Evolutionary conservation across 1,140 invertebrate genomes (phyloP).

Genomic region (Oreohelix idahoensis): DNA sequence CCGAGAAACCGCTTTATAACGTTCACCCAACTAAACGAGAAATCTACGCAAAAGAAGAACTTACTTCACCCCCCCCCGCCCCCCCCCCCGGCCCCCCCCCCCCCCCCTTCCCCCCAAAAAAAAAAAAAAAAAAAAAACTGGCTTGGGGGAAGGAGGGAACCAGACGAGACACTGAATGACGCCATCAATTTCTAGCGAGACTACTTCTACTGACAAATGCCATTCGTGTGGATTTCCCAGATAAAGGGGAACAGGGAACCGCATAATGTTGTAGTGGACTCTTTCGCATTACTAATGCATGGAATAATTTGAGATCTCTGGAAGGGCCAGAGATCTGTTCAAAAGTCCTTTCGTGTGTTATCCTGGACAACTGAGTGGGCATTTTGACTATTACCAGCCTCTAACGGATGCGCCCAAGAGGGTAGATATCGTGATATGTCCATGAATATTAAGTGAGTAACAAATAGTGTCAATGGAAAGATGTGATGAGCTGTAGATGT

Average conservation of each 20-base stretch:
- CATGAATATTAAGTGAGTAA: not conserved
- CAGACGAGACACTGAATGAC: no score
- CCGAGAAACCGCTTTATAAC: no score
- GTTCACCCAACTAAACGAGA: not conserved
- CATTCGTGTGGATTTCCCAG: not conserved
- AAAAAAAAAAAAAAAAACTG: no score
- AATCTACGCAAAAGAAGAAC: no score
- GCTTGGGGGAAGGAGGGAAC: no score
- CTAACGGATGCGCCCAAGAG: not conserved
- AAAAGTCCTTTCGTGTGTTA: not conserved
- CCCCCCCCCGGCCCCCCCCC: no score
- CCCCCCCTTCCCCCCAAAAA: no score
- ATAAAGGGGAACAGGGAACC: not conserved
- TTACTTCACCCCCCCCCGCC: no score
- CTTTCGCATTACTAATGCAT: slow-evolving; percentile 9
- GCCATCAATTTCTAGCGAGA: not conserved
- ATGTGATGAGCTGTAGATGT: no score
- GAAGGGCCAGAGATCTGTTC: not conserved
- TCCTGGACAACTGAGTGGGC: not conserved
- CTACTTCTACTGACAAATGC: not conserved
- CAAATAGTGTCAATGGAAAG: not conserved
- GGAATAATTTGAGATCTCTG: not conserved
- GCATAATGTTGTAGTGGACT: not conserved
- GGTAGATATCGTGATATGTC: not conserved
- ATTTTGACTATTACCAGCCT: not conserved